A percentile compares a stretch with the other conserved stretches of the same genome.
These are phyloP conservation scores for Wasmannia auropunctata DNA, from an alignment of 1,140 invertebrate genomes.

Conservation along the genomic window DNA sequence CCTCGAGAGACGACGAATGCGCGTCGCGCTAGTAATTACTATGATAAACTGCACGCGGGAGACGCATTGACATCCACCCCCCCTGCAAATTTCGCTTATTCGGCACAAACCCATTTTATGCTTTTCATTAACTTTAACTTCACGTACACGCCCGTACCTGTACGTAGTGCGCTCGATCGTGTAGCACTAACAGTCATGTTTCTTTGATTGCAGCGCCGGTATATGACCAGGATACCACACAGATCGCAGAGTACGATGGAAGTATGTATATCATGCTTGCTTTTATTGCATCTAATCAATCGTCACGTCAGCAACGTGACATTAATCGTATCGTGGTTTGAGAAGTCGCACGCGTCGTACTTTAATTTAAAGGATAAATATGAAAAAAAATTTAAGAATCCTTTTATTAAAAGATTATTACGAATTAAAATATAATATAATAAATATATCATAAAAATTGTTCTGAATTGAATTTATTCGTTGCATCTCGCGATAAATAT, in stretches of 20 bases:
- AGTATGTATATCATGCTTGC: slow-evolving; percentile 69
- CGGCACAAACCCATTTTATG: slow-evolving; percentile 39
- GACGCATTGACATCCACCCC: slow-evolving; percentile 55
- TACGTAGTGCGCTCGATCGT: background rate
- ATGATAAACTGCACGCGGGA: slow-evolving; percentile 77
- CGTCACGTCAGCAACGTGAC: slow-evolving; percentile 34
- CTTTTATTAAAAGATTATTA: slow-evolving; percentile 24
- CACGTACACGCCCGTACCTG: background rate
- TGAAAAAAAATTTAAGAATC: too few relatives aligned
- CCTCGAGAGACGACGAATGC: slow-evolving; percentile 68
- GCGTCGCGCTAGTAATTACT: slow-evolving; percentile 78
- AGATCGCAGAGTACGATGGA: slow-evolving; percentile 82
- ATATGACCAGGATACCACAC: slow-evolving; percentile 82
- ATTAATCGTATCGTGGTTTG: slow-evolving; percentile 60
- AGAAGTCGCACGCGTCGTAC: background rate
- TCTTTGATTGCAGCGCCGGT: slow-evolving; percentile 83
- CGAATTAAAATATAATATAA: background rate
- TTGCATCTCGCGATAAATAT: background rate
- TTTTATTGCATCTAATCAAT: slow-evolving; percentile 69
- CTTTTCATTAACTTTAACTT: slow-evolving; percentile 23
- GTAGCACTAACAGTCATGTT: background rate
- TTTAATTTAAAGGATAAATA: background rate
- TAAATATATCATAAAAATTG: background rate
- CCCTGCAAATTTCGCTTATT: slow-evolving; percentile 60
- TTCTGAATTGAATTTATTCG: background rate